Evolutionary conservation across 2,888 invertebrate genomes (phyloP).

Genomic region (Cyclophora albipunctata): DNA sequence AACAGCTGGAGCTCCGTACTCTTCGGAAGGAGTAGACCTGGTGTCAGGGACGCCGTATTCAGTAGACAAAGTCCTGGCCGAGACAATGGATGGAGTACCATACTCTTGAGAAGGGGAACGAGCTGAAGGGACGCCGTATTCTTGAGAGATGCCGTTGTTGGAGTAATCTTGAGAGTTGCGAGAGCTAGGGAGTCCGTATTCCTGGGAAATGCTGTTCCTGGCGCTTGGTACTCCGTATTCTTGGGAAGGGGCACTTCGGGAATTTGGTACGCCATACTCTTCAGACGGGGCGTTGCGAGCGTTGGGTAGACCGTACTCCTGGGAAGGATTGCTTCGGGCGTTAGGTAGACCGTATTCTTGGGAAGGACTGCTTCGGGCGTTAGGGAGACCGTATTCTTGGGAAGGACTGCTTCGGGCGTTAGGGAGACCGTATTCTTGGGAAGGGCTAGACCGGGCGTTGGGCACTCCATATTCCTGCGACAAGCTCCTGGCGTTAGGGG

Average conservation of each 20-base stretch:
- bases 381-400: slow-evolving; percentile 35
- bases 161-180: not conserved
- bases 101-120: slow-evolving; percentile 12
- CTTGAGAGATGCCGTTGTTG: slow-evolving; percentile 4
- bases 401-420: slow-evolving; percentile 21
- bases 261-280: slow-evolving; percentile 31
- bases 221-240: slow-evolving; percentile 5
- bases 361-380: slow-evolving; percentile 16
- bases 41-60: slow-evolving; percentile 15
- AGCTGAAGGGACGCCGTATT: slow-evolving; percentile 8
- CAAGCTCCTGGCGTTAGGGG: slow-evolving; percentile 12
- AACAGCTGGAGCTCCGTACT: slow-evolving; percentile 38
- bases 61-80: slow-evolving; percentile 10
- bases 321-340: not conserved
- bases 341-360: slow-evolving; percentile 22
- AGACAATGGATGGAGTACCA: slow-evolving; percentile 9
- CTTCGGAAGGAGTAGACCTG: slow-evolving; percentile 27
- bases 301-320: slow-evolving; percentile 12
- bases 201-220: not conserved
- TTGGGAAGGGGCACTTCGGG: slow-evolving; percentile 9
- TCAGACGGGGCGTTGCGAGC: slow-evolving; percentile 19
- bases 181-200: not conserved
- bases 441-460: slow-evolving; percentile 5
- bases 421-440: slow-evolving; percentile 34
- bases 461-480: slow-evolving; percentile 5